Conservation (phyloP, 2,888 invertebrate species). For the Tethea ocularis region DNA sequence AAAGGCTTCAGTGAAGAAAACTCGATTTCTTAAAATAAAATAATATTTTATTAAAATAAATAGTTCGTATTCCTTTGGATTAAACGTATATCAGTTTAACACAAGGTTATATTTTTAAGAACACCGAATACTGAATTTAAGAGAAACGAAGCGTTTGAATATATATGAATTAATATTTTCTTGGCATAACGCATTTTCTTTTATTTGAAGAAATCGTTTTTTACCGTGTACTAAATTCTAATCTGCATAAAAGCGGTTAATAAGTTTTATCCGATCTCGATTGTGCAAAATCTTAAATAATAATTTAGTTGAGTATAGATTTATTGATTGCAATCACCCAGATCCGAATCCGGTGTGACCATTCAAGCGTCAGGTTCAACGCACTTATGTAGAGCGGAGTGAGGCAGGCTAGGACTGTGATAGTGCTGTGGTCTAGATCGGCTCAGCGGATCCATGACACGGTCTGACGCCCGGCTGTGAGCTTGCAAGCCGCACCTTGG, state of each 20-base stretch:
- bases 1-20: too few species aligned
- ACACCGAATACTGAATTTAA: too few species aligned
- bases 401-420: slow-evolving; percentile 24
- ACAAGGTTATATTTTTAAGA: too few species aligned
- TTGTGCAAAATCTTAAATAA: neutral
- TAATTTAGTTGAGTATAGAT: slow-evolving; percentile 12
- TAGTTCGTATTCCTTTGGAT: too few species aligned
- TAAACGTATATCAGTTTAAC: too few species aligned
- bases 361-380: slow-evolving; percentile 46
- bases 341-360: slow-evolving; percentile 26
- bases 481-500: slow-evolving; percentile 33
- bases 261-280: neutral
- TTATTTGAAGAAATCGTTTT: too few species aligned
- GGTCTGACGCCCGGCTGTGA: slow-evolving; percentile 58
- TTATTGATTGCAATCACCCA: slow-evolving; percentile 19
- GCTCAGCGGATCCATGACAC: slow-evolving; percentile 57
- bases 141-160: too few species aligned
- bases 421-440: slow-evolving; percentile 49
- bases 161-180: too few species aligned
- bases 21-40: too few species aligned
- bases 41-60: too few species aligned
- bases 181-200: too few species aligned
- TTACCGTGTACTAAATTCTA: too few species aligned
- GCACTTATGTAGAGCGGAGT: slow-evolving; percentile 29
- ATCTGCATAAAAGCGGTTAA: neutral